A percentile compares a stretch with the other conserved stretches of the same genome.
Conservation (phyloP, 2,888 invertebrate species). For the Liopterus haemorrhoidalis region DNA sequence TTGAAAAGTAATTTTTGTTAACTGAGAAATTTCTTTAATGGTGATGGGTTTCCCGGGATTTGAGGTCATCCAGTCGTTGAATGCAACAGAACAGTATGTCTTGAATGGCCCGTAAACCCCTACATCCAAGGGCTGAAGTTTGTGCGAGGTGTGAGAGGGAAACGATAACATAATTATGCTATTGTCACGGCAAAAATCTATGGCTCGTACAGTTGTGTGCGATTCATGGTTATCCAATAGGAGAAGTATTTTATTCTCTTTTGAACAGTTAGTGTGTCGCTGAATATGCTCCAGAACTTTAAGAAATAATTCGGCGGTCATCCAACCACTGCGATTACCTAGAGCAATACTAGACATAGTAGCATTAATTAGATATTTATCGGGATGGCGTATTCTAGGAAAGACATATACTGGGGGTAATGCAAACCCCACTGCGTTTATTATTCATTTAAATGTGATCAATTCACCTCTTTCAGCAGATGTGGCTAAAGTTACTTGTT, state of each 20-base stretch:
- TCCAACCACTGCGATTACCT: conserved; percentile 22
- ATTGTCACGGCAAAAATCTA: conserved; percentile 37
- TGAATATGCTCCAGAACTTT: conserved; percentile 34
- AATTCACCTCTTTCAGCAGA: too few species aligned
- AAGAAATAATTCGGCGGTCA: conserved; percentile 29
- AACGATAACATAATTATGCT: conserved; percentile 39
- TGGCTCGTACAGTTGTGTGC: conserved; percentile 34
- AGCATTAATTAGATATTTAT: conserved; percentile 23
- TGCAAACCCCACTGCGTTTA: too few species aligned
- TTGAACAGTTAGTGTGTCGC: conserved; percentile 24
- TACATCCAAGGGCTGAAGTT: conserved; percentile 36
- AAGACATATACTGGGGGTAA: too few species aligned
- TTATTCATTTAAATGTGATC: too few species aligned
- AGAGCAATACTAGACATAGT: conserved; percentile 21
- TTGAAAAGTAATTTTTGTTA: conserved; percentile 26
- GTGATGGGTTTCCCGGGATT: conserved; percentile 35
- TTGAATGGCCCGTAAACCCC: conserved; percentile 37
- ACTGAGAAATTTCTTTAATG: conserved; percentile 25
- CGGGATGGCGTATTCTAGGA: conserved; percentile 7
- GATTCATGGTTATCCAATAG: conserved; percentile 38
- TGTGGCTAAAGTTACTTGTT: too few species aligned
- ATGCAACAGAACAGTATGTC: conserved; percentile 30
- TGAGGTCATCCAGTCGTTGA: conserved; percentile 27
- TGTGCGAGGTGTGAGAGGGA: conserved; percentile 38
- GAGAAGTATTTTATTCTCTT: conserved; percentile 32